Percentiles rank a stretch among this genome's conserved stretches.
These are phyloP conservation scores for Caenorhabditis sulstoni DNA, from an alignment of 2,888 invertebrate genomes.

Conservation along the genomic window DNA sequence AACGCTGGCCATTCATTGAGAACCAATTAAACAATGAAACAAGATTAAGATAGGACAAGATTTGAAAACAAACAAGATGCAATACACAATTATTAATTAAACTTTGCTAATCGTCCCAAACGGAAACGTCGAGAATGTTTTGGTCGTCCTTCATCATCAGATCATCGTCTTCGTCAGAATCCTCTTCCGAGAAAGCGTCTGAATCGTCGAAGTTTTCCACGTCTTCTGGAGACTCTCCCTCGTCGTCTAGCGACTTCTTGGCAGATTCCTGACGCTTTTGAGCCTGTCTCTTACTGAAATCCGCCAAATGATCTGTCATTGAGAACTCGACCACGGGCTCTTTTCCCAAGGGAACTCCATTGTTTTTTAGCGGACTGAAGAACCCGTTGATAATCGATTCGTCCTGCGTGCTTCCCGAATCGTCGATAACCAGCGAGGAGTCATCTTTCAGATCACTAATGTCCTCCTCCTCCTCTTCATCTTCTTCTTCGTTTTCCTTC, in stretches of 20 bases:
- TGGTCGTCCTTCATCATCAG: background rate
- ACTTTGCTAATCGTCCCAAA: background rate
- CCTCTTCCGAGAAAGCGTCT: background rate
- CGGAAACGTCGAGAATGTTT: background rate
- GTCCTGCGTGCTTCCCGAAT: conserved; percentile 23
- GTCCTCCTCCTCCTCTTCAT: background rate
- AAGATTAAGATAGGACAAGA: conserved; percentile 20
- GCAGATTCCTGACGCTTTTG: background rate
- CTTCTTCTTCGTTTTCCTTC: background rate
- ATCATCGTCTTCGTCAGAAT: conserved; percentile 11
- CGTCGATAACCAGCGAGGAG: background rate
- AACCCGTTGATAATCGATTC: conserved; percentile 2
- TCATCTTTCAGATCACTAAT: background rate
- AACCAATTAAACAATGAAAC: conserved; percentile 1
- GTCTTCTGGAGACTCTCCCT: background rate
- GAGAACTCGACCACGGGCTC: conserved; percentile 27
- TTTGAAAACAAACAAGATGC: background rate
- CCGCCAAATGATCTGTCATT: conserved; percentile 27
- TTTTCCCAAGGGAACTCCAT: background rate
- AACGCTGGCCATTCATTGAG: no score
- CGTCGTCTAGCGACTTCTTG: background rate
- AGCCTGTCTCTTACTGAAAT: conserved; percentile 29
- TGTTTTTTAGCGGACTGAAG: conserved; percentile 12
- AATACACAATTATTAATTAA: no score
- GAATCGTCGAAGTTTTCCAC: background rate